A percentile compares a stretch with the other conserved stretches of the same genome.
These are phyloP conservation scores for Turdus rufiventris DNA, from an alignment of 2,113 vertebrate genomes.

Conservation along the genomic window DNA sequence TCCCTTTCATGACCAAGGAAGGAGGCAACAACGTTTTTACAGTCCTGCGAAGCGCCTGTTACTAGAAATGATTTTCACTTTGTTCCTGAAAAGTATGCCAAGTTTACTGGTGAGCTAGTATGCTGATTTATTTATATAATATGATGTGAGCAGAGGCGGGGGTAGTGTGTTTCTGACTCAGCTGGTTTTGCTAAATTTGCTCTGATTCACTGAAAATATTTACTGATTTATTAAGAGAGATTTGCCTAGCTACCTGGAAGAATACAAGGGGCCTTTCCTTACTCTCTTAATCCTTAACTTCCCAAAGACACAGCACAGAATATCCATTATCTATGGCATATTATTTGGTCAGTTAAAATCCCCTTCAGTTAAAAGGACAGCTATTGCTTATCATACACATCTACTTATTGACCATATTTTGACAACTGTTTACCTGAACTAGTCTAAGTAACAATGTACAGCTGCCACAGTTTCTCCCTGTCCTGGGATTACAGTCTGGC, in stretches of 20 bases:
- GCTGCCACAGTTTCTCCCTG: neutral
- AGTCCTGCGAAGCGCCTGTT: neutral
- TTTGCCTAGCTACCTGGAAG: neutral
- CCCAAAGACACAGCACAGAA: neutral
- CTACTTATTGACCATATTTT: neutral
- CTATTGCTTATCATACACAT: neutral
- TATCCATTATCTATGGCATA: neutral
- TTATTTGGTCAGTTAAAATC: neutral
- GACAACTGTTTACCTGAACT: neutral
- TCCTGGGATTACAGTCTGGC: neutral
- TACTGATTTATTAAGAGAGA: neutral
- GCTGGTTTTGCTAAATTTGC: neutral
- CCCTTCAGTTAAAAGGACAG: neutral
- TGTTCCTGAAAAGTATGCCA: slow-evolving; percentile 56
- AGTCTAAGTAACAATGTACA: neutral
- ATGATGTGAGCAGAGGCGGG: neutral
- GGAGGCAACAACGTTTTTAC: neutral
- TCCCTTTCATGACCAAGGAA: neutral
- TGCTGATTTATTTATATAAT: neutral
- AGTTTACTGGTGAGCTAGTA: slow-evolving; percentile 7
- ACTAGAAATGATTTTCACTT: slow-evolving; percentile 27
- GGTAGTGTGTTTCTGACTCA: neutral
- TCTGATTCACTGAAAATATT: neutral
- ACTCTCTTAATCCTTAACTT: neutral
- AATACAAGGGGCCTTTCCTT: neutral